Evolutionary conservation across 2,888 invertebrate species (phyloP).

Genomic region (Mythimna impura): DNA sequence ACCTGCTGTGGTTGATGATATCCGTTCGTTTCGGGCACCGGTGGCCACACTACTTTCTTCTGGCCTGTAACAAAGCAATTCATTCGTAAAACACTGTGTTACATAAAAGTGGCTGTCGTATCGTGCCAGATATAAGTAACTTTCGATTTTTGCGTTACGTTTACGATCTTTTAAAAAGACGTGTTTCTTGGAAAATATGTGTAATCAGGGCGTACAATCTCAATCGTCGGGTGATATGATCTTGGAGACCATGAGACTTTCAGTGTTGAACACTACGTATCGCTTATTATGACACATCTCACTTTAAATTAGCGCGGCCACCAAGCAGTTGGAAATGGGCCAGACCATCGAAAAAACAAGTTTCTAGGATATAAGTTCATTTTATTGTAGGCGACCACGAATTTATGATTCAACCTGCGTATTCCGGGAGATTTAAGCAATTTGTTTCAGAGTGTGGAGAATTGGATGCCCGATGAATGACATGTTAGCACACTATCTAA

Average conservation of each 20-base stretch:
- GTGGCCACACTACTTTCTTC: conserved; percentile 97
- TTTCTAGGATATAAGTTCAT: conserved; percentile 69
- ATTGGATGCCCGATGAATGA: conserved; percentile 21
- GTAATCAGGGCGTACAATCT: conserved; percentile 71
- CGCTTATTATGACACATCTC: conserved; percentile 86
- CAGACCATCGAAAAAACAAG: conserved; percentile 80
- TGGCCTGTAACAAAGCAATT: conserved; percentile 91
- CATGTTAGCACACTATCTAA: conserved; percentile 30
- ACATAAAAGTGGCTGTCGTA: conserved; percentile 40
- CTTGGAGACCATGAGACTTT: conserved; percentile 72
- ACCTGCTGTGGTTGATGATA: conserved; percentile 92
- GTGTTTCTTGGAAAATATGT: conserved; percentile 56
- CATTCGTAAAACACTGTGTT: conserved; percentile 39
- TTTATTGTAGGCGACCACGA: conserved; percentile 59
- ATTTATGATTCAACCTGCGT: conserved; percentile 55
- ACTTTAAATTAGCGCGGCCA: conserved; percentile 84
- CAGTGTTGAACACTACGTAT: conserved; percentile 78
- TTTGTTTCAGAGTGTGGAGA: conserved; percentile 22
- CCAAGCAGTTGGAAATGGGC: conserved; percentile 82
- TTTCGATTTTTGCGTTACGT: conserved; percentile 41
- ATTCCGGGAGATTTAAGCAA: conserved; percentile 41
- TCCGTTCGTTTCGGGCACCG: conserved; percentile 93
- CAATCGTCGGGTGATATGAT: conserved; percentile 71
- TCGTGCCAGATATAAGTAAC: conserved; percentile 29
- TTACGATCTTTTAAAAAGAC: conserved; percentile 57